phyloP scores from a whole-genome alignment of 1,140 invertebrate genomes.

The Drosophila pallidifrons region DNA sequence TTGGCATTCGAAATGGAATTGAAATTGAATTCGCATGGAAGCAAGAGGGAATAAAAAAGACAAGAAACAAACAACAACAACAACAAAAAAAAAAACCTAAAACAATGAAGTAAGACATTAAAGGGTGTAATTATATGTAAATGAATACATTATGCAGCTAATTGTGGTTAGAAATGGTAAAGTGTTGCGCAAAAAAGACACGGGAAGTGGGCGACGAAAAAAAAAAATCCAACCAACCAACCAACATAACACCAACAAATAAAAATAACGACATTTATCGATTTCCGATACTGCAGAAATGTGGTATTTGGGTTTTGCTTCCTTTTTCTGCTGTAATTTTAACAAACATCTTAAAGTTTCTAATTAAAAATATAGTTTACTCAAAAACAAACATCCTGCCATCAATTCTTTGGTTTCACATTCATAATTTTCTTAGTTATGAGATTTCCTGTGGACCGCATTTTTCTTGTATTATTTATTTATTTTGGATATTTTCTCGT shows the following conservation, averaged over 20 bases:
- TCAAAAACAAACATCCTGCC: not conserved
- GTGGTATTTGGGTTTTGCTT: too few species aligned
- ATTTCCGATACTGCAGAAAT: constrained; percentile 31
- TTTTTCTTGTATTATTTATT: constrained; percentile 13
- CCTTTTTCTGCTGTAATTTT: too few species aligned
- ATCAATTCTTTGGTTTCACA: too few species aligned
- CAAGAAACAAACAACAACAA: too few species aligned
- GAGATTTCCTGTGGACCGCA: constrained; percentile 2
- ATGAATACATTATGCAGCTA: constrained; percentile 33
- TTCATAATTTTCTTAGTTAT: constrained; percentile 1
- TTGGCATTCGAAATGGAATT: constrained; percentile 22
- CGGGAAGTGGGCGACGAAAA: constrained; percentile 22
- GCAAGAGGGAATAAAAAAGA: constrained; percentile 3
- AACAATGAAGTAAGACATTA: constrained; percentile 17
- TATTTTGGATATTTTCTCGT: constrained; percentile 18
- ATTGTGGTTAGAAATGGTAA: constrained; percentile 33
- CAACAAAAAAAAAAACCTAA: too few species aligned
- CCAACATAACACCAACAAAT: constrained; percentile 3
- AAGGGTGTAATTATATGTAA: constrained; percentile 38
- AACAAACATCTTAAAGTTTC: too few species aligned
- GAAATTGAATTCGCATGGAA: constrained; percentile 36
- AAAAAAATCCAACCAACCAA: not conserved
- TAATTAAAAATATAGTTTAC: not conserved
- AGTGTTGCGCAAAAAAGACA: constrained; percentile 5
- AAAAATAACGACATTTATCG: constrained; percentile 19